Percentiles rank a stretch among this genome's conserved stretches.
Evolutionary conservation across 2,113 vertebrate genomes (phyloP).

Genomic region (Fregetta grallaria): DNA sequence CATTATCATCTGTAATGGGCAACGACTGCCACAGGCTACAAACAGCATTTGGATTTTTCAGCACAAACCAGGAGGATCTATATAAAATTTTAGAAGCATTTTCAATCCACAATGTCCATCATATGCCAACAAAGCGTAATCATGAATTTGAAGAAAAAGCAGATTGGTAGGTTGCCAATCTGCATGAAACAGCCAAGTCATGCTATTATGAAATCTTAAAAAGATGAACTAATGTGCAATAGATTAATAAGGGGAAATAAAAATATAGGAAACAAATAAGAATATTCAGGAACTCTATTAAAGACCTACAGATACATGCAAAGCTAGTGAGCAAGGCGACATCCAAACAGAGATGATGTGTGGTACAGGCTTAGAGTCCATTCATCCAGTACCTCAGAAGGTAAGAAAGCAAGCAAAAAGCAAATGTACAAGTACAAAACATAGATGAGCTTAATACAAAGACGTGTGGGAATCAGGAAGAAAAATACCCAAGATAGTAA

Average conservation of each 20-base stretch:
- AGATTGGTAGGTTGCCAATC: not conserved
- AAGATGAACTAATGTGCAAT: not conserved
- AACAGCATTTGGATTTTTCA: not conserved
- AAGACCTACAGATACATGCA: not conserved
- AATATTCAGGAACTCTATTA: not conserved
- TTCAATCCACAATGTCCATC: not conserved
- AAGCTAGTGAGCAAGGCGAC: not conserved
- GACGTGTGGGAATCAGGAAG: fast-evolving
- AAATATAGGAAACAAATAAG: not conserved
- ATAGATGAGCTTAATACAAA: not conserved
- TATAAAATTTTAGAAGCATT: not conserved
- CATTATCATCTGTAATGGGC: not conserved
- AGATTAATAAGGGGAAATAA: not conserved
- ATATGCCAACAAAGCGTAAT: not conserved
- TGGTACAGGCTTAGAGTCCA: not conserved
- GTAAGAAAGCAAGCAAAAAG: not conserved
- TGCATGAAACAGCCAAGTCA: not conserved
- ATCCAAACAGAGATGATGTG: not conserved
- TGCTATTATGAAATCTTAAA: not conserved
- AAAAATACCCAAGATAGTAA: not conserved
- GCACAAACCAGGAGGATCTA: not conserved
- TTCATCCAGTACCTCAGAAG: not conserved
- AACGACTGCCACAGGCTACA: not conserved
- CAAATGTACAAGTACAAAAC: not conserved
- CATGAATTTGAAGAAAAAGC: not conserved